Conservation (phyloP, 2,113 vertebrate species). For the Oriolus oriolus region DNA sequence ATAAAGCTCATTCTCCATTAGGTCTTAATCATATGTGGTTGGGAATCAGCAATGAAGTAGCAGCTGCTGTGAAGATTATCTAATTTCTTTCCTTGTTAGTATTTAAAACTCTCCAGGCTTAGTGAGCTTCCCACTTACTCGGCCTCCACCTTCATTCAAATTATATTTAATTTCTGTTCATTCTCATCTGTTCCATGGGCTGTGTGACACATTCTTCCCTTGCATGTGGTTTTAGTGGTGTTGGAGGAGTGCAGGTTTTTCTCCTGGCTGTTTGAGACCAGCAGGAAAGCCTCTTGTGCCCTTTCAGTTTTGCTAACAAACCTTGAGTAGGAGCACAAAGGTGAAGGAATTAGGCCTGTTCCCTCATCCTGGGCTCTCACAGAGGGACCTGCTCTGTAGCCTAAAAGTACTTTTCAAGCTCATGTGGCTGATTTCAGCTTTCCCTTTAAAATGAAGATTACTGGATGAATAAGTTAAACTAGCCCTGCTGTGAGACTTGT, state of each 20-base stretch:
- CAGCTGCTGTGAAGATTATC: neutral
- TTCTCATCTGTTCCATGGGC: neutral
- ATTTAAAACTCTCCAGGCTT: slow-evolving; percentile 7
- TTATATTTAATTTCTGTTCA: neutral
- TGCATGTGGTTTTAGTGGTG: neutral
- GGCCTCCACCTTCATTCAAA: neutral
- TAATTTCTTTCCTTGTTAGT: slow-evolving; percentile 20
- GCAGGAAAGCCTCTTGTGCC: neutral
- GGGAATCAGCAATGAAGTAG: slow-evolving; percentile 4
- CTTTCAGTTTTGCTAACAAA: neutral
- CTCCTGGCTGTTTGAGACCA: neutral
- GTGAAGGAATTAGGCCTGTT: neutral
- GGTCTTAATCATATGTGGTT: neutral
- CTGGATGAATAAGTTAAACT: neutral
- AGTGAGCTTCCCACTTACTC: neutral
- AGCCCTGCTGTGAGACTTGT: neutral
- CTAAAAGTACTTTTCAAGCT: neutral
- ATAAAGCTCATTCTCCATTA: neutral
- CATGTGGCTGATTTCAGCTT: neutral
- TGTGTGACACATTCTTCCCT: neutral
- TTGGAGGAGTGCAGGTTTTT: neutral
- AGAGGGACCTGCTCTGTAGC: neutral
- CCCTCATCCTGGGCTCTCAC: neutral
- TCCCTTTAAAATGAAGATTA: neutral
- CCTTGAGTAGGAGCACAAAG: neutral